These are phyloP conservation scores for Cricetomys ansorgei DNA, from an alignment of 2,113 vertebrate genomes.

Conservation along the genomic window DNA sequence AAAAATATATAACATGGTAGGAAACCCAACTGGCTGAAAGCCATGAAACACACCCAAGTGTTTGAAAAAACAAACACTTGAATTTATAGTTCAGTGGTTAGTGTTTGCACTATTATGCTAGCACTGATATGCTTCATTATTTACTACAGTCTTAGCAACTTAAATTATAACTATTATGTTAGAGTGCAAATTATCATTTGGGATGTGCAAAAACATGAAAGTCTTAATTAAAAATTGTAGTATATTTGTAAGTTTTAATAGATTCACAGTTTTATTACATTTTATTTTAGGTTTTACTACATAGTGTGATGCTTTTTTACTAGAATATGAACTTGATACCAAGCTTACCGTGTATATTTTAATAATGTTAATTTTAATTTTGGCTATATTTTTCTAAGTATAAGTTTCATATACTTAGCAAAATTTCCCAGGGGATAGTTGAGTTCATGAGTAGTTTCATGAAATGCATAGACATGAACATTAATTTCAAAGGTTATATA, in stretches of 20 bases:
- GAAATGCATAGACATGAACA: background rate
- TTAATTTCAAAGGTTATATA: constrained; percentile 41
- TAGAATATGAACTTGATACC: constrained; percentile 8
- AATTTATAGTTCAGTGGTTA: background rate
- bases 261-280: background rate
- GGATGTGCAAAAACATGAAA: constrained; percentile 1
- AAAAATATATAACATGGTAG: background rate
- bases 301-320: background rate
- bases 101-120: background rate
- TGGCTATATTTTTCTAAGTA: constrained; percentile 6
- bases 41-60: no score
- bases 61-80: background rate
- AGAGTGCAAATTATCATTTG: background rate
- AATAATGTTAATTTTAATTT: background rate
- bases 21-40: background rate
- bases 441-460: constrained; percentile 17
- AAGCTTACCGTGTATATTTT: background rate
- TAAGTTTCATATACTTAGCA: constrained; percentile 43
- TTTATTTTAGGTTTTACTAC: background rate
- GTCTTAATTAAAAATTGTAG: background rate
- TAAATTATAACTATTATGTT: constrained; percentile 28
- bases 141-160: background rate
- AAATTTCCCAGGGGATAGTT: constrained; percentile 1
- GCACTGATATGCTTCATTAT: background rate
- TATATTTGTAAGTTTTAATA: background rate